Evolutionary conservation across 2,888 invertebrate genomes (phyloP).

Genomic region (Agrochola litura): DNA sequence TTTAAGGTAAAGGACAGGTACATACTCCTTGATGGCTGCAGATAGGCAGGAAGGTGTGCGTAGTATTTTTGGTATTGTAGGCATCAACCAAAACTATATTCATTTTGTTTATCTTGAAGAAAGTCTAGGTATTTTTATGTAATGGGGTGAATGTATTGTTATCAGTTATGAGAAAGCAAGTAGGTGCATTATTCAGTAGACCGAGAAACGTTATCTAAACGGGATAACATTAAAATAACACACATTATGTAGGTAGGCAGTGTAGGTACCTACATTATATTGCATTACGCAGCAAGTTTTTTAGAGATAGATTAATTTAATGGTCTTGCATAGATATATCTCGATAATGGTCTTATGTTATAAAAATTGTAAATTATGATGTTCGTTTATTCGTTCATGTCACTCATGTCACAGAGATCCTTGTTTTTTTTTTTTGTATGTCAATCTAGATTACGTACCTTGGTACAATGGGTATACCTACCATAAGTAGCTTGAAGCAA

Average conservation of each 20-base stretch:
- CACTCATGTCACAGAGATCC: not conserved
- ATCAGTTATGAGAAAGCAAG: slow-evolving; percentile 23
- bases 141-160: slow-evolving; percentile 41
- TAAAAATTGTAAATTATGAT: not conserved
- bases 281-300: slow-evolving; percentile 18
- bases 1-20: not conserved
- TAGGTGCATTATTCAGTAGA: slow-evolving; percentile 6
- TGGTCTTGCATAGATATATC: not conserved
- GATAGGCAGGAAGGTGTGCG: not conserved
- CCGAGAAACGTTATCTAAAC: slow-evolving; percentile 2
- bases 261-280: not conserved
- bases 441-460: not conserved
- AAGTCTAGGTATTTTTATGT: slow-evolving; percentile 11
- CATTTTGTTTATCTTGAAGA: slow-evolving; percentile 7
- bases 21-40: not conserved
- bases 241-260: not conserved
- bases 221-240: slow-evolving; percentile 14
- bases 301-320: not conserved
- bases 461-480: not conserved
- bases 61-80: not conserved
- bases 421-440: not conserved
- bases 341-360: not conserved
- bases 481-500: not conserved
- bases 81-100: not conserved
- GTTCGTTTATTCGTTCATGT: not conserved